Conservation (phyloP, 2,797 vertebrate genomes). For the Pantherophis vulpinus region DNA sequence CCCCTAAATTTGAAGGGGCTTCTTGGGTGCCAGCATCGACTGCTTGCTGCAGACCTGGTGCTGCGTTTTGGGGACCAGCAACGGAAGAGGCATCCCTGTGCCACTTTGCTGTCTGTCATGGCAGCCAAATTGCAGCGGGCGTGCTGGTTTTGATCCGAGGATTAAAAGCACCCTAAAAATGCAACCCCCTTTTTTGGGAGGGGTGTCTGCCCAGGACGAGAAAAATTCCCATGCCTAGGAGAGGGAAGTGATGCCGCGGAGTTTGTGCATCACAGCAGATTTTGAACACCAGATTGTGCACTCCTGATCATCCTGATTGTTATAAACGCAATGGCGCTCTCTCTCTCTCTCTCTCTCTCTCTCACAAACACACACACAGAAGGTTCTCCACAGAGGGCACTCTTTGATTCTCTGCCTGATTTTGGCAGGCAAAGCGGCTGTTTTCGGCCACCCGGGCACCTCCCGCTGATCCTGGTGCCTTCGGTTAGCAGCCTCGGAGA, state of each 20-base stretch:
- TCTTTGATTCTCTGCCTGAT: background rate
- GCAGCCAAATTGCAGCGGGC: background rate
- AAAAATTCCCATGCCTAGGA: background rate
- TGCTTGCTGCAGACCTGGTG: background rate
- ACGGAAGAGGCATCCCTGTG: background rate
- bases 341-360: background rate
- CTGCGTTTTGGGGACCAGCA: background rate
- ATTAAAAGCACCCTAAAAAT: background rate
- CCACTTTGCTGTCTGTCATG: background rate
- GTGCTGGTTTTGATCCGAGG: no score
- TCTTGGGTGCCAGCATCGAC: background rate
- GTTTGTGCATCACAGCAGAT: background rate
- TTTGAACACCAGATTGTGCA: background rate
- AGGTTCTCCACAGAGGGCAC: background rate
- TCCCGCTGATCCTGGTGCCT: background rate
- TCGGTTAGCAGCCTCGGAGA: background rate
- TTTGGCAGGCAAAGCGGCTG: background rate
- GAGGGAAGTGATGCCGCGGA: background rate
- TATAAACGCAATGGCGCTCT: background rate
- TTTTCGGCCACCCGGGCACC: background rate
- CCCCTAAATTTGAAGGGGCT: background rate
- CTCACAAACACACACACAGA: fast-evolving
- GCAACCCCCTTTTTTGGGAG: background rate
- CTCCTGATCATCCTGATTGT: background rate
- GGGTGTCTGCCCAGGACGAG: background rate